Conservation (phyloP, 1,140 invertebrate species). For the Zaprionus kolodkinae region DNA sequence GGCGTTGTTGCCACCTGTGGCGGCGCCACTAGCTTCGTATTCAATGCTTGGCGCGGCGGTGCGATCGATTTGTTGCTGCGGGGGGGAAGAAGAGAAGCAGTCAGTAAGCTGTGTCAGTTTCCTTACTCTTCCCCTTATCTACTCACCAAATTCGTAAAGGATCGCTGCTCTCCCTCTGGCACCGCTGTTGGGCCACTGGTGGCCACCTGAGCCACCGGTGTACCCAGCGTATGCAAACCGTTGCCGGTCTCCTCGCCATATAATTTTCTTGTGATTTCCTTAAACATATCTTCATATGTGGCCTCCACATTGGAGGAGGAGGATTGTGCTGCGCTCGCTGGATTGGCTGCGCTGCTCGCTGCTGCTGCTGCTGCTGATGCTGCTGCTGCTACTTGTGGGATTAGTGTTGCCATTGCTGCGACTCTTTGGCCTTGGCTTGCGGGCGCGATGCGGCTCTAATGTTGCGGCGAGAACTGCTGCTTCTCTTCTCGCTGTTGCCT, state of each 20-base stretch:
- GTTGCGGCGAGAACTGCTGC: constrained; percentile 61
- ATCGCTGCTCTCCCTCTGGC: constrained; percentile 83
- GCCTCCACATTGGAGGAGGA: constrained; percentile 84
- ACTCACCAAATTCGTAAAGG: constrained; percentile 83
- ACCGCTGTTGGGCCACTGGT: constrained; percentile 82
- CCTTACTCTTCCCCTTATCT: not conserved
- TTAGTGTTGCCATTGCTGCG: constrained; percentile 83
- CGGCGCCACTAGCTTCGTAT: constrained; percentile 70
- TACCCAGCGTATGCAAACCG: constrained; percentile 84
- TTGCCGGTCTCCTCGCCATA: constrained; percentile 92
- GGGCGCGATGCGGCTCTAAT: constrained; percentile 52
- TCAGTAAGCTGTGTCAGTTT: not conserved
- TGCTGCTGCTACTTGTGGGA: constrained; percentile 45
- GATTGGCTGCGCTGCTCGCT: constrained; percentile 68
- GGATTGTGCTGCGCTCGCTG: constrained; percentile 77
- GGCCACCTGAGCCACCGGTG: constrained; percentile 83
- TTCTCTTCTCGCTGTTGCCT: constrained; percentile 57
- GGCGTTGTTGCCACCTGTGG: constrained; percentile 62
- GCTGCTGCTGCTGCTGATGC: constrained; percentile 33
- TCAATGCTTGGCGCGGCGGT: constrained; percentile 79
- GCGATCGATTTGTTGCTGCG: constrained; percentile 82
- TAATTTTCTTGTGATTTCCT: constrained; percentile 95
- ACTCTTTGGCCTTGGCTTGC: constrained; percentile 69
- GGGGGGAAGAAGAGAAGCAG: constrained; percentile 6
- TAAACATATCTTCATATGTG: constrained; percentile 85